Base-by-base conservation (phyloP, 2,113 vertebrate species). In the Cercocebus atys region DNA sequence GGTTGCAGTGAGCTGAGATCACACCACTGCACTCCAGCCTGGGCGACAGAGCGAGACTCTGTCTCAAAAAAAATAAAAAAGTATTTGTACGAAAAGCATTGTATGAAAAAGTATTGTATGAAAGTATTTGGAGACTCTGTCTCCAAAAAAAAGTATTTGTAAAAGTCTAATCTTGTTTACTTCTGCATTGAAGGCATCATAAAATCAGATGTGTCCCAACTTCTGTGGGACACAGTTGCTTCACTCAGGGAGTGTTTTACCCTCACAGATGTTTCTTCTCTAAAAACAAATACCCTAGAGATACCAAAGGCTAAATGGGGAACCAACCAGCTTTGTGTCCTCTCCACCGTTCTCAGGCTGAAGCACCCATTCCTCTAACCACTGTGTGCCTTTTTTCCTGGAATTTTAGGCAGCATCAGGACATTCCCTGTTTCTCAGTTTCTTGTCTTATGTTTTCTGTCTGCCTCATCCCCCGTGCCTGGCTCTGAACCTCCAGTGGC, bases 261-360 rank as follows among this genome's bases (percentile, higher is more conserved):
- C 38, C 6, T 76, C 43, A 61, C 94, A 97, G 95, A 93, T 96
- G 92, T 55, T 91, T 40, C 78, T 84, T 88, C 78, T 98, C 78
- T 73, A 88, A 20, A 92, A 82, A 55, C 97, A 97, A 96, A 97
- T 88, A 52, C 84, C 81, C 83, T 16, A 9, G 70, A 82, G 93
- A 68, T 55, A 43, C 0, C 10, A 20, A 43, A 5, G 55, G 85
- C 80, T 72, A 2, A 1, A 20, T 0, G 10, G 45, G 70, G 22
- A 18, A 64, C 57, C 8, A 4, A 8, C 45, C 0, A 1, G 9
- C 64, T 6, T 0, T 2, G 7, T 13, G 14, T 22, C 35, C n/a
- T 66, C 32, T 16, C n/a, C 1, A 0, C 5, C 8, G 16, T 38
- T 13, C 23, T 8, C 32, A 23, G 0, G 6, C 18, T 14, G 27